phyloP scores from a whole-genome alignment of 2,888 invertebrate genomes.

The Drosophila incognita region DNA sequence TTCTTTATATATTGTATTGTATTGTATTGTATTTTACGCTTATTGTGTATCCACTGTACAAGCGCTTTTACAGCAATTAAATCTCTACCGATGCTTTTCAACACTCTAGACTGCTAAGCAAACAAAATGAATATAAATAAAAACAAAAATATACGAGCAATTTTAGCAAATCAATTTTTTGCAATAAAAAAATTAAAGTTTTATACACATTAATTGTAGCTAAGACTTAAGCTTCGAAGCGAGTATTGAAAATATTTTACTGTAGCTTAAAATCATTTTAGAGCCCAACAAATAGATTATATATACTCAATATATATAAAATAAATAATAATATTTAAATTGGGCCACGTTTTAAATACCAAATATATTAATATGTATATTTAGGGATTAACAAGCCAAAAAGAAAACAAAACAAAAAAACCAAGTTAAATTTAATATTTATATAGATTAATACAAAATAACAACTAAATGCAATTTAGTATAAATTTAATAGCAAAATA shows the following conservation, averaged over 20 bases:
- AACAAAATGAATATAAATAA: slow-evolving; percentile 39
- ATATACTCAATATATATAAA: slow-evolving; percentile 16
- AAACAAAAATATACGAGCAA: slow-evolving; percentile 40
- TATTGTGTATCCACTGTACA: slow-evolving; percentile 47
- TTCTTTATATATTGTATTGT: slow-evolving; percentile 73
- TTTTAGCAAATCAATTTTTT: slow-evolving; percentile 56
- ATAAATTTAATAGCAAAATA: slow-evolving; percentile 30
- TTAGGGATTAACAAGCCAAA: slow-evolving; percentile 41
- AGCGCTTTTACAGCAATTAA: slow-evolving; percentile 68
- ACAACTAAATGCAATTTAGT: slow-evolving; percentile 58
- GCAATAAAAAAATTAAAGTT: slow-evolving; percentile 31
- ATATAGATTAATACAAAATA: slow-evolving; percentile 19
- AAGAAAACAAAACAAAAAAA: not conserved
- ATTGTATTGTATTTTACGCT: slow-evolving; percentile 57
- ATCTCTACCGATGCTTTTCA: slow-evolving; percentile 74
- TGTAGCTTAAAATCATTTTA: slow-evolving; percentile 75
- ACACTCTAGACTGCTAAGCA: slow-evolving; percentile 80
- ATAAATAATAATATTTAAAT: not conserved
- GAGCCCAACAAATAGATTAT: slow-evolving; percentile 34
- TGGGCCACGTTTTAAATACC: slow-evolving; percentile 48
- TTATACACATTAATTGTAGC: slow-evolving; percentile 72
- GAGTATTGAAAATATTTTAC: slow-evolving; percentile 77
- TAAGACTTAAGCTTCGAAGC: slow-evolving; percentile 76
- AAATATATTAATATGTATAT: slow-evolving; percentile 30
- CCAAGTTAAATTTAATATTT: slow-evolving; percentile 31